Evolutionary conservation across 2,113 vertebrate species (phyloP).

Genomic region (Plestiodon gilberti): DNA sequence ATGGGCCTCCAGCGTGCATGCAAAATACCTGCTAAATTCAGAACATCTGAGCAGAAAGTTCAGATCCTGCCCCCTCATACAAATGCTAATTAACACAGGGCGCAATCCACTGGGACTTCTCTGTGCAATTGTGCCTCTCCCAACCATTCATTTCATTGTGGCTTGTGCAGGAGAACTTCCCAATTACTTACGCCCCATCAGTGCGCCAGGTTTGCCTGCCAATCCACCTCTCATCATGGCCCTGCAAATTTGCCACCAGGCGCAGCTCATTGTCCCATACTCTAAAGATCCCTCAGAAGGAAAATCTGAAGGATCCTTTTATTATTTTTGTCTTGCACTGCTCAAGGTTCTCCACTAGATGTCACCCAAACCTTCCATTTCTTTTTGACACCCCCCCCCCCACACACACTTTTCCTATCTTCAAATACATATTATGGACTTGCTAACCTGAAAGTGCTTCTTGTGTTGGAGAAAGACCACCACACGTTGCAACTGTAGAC

Average conservation of each 20-base stretch:
- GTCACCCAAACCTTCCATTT: conserved; percentile 32
- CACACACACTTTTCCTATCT: not conserved
- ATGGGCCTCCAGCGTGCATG: not conserved
- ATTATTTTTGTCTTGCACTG: conserved; percentile 11
- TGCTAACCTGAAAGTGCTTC: not conserved
- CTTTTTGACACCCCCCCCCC: not conserved
- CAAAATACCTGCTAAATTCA: not conserved
- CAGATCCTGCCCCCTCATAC: not conserved
- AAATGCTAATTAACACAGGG: not conserved
- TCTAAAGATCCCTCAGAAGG: no score
- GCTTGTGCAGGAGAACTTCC: no score
- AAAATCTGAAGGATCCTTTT: no score
- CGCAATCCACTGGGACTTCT: not conserved
- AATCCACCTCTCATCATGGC: not conserved
- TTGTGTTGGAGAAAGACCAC: not conserved
- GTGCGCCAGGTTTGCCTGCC: not conserved
- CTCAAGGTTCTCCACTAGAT: conserved; percentile 55
- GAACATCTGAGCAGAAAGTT: not conserved
- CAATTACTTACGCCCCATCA: no score
- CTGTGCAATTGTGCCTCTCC: not conserved
- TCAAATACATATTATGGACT: not conserved
- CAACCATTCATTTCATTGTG: no score
- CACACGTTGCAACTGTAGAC: not conserved
- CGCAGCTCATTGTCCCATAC: not conserved
- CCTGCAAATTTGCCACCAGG: not conserved